Evolutionary conservation across 2,797 vertebrate genomes (phyloP).

Genomic region (Rhabdophis nuchalis): DNA sequence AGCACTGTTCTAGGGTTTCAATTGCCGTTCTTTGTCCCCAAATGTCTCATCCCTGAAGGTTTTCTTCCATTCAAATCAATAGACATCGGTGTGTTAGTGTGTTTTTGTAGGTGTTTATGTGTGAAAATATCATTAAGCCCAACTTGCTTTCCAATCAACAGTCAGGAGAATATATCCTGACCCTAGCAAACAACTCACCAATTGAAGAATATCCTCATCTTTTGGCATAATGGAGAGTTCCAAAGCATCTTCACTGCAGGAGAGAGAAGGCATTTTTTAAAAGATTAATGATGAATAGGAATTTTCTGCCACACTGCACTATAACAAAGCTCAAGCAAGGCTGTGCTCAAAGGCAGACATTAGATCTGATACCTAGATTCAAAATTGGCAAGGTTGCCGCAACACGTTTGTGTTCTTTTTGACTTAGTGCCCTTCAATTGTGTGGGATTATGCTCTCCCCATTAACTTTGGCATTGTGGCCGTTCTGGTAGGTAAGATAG

Average conservation of each 20-base stretch:
- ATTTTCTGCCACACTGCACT: not conserved
- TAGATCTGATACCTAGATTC: not conserved
- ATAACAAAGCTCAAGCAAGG: not conserved
- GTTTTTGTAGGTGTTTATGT: not conserved
- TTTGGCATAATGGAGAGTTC: conserved; percentile 98
- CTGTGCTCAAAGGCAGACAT: not conserved
- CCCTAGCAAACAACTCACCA: conserved; percentile 80
- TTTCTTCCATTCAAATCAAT: not conserved
- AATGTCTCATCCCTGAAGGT: not conserved
- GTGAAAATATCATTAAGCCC: not conserved
- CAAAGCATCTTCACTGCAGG: conserved; percentile 84
- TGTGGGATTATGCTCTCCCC: not conserved
- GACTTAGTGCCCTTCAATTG: not conserved
- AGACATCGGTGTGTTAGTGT: not conserved
- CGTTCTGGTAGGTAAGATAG: not conserved
- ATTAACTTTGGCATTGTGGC: not conserved
- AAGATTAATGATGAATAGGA: not conserved
- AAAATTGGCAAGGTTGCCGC: not conserved
- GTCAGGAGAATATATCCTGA: not conserved
- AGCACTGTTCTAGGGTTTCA: not conserved
- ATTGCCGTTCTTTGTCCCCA: not conserved
- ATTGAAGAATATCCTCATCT: conserved; percentile 94
- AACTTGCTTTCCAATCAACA: not conserved
- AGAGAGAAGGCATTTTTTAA: conserved; percentile 12
- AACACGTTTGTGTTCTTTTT: not conserved